phyloP scores from a whole-genome alignment of 2,888 invertebrate species.

The Hemaris fuciformis region DNA sequence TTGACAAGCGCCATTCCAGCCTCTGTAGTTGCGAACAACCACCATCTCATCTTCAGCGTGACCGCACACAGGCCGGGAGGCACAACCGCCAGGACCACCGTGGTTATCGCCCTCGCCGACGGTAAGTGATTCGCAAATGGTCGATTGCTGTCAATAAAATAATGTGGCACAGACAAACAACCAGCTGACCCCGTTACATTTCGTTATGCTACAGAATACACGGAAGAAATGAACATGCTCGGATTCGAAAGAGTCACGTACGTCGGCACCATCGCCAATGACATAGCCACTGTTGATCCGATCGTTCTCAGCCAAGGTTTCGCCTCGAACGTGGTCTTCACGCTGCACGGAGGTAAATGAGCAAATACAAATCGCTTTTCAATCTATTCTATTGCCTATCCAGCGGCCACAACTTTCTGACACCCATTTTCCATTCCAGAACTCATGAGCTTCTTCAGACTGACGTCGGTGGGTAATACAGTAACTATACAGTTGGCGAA shows the following conservation, averaged over 20 bases:
- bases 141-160: not conserved
- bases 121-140: not conserved
- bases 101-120: constrained; percentile 25
- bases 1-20: constrained; percentile 16
- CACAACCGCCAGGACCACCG: constrained; percentile 24
- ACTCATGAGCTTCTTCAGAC: constrained; percentile 18
- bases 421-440: constrained; percentile 18
- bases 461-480: constrained; percentile 12
- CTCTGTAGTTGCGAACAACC: constrained; percentile 22
- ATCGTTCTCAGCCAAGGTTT: constrained; percentile 34
- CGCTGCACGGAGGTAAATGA: constrained; percentile 33
- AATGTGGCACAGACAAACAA: not conserved
- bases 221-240: constrained; percentile 19
- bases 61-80: constrained; percentile 23
- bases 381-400: too few relatives aligned
- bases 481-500: constrained; percentile 20
- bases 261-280: constrained; percentile 28
- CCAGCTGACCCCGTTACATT: not conserved
- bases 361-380: too few relatives aligned
- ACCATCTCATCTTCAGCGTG: constrained; percentile 29
- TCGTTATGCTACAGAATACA: constrained; percentile 21
- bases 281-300: constrained; percentile 20
- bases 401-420: too few relatives aligned
- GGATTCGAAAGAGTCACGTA: constrained; percentile 33
- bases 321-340: constrained; percentile 27